These are phyloP conservation scores for Pygocentrus nattereri DNA, from an alignment of 2,797 vertebrate genomes.

Conservation along the genomic window DNA sequence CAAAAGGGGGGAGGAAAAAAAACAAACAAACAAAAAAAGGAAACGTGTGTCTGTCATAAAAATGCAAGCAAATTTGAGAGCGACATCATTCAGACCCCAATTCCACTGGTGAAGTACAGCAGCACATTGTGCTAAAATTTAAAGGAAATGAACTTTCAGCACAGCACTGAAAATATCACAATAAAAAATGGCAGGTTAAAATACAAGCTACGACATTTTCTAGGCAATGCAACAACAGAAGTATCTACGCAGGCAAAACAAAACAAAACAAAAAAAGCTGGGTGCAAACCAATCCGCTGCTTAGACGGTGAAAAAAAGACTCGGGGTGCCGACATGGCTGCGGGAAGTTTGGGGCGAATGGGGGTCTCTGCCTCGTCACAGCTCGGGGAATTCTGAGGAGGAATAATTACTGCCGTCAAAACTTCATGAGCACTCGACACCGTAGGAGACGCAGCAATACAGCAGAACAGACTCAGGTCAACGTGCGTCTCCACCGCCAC, in stretches of 20 bases:
- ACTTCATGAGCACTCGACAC: neutral
- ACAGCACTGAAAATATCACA: slow-evolving; percentile 89
- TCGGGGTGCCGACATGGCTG: slow-evolving; percentile 50
- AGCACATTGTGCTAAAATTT: slow-evolving; percentile 93
- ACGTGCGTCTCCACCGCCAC: neutral
- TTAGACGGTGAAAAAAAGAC: slow-evolving; percentile 65
- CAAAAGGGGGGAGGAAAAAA: slow-evolving; percentile 55
- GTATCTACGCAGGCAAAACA: slow-evolving; percentile 61
- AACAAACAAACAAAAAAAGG: slow-evolving; percentile 74
- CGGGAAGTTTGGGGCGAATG: slow-evolving; percentile 35
- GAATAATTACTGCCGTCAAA: neutral
- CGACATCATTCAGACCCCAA: slow-evolving; percentile 81
- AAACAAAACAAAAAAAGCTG: neutral
- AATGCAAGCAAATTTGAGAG: slow-evolving; percentile 84
- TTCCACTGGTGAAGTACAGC: slow-evolving; percentile 81
- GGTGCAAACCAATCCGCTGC: slow-evolving; percentile 77
- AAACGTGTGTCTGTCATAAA: slow-evolving; percentile 66
- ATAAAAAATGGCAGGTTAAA: slow-evolving; percentile 87
- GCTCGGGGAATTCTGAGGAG: slow-evolving; percentile 47
- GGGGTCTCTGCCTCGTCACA: slow-evolving; percentile 24
- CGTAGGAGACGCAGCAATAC: neutral
- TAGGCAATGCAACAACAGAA: slow-evolving; percentile 81
- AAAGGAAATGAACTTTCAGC: slow-evolving; percentile 88
- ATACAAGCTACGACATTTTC: slow-evolving; percentile 86
- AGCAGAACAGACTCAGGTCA: neutral